Base-by-base conservation (phyloP, 2,797 vertebrate genomes). In the Rhinatrema bivittatum region DNA sequence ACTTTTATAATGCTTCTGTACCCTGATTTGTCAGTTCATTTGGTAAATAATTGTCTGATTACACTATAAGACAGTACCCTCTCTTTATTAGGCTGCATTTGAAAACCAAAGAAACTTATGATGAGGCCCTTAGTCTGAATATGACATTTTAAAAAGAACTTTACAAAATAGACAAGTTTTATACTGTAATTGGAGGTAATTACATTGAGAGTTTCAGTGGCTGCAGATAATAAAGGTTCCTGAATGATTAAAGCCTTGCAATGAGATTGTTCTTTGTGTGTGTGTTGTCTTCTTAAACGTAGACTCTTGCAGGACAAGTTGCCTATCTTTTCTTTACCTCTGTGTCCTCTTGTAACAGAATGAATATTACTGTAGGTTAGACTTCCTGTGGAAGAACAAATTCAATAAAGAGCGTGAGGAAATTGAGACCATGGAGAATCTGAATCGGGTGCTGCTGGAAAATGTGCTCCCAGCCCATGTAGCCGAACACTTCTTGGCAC, bases 321-420 rank as follows among this genome's bases (percentile, higher is more conserved):
- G 81, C 85, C 89, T 93, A 90, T 87, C 90, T 91, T 85, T 85
- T 92, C 87, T 91, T 92, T 84, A 92, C 87, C 81, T 93, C 85
- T 96, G 89, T 95, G 91, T 94, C 90, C 91, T 92, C 81, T 82
- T 85, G 73, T 86, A 84, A 85, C 79, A 85, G 84, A 85, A 81
- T 85, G 84, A 87, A 85, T 83, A 82, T 82, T 81, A 79, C 79
- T 84, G 81, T 82, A 91, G 94, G 90, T 91, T 98, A 86, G 95
- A 98, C 86, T 98, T 97, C 86, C 75, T 98, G 45, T 98, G 94
- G 93, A 91, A 92, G 85, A 93, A 95, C 88, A 97, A 97, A 77
- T 98, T 98, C 86, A 95, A 96, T 83, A 91, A 91, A 85, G 95
- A 98, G 71, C 93, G 93, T 16, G 95, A 98, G 78, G 94, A 98